Evolutionary conservation across 2,113 vertebrate genomes (phyloP).

Genomic region (Alces alces): DNA sequence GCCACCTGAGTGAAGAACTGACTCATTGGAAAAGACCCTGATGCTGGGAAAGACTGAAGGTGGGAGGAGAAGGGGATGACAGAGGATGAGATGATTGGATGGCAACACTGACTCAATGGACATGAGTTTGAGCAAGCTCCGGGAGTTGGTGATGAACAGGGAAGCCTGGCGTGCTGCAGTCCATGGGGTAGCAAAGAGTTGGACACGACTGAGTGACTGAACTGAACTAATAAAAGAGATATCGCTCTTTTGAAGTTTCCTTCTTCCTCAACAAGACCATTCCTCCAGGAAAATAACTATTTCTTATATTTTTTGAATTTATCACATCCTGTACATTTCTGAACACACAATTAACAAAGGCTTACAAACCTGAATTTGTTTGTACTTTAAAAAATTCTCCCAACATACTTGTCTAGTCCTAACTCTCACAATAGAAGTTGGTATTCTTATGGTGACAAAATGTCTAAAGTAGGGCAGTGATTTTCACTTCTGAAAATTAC

Average conservation of each 20-base stretch:
- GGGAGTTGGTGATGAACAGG: background rate
- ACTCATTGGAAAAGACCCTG: background rate
- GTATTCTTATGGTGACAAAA: background rate
- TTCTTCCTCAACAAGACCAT: background rate
- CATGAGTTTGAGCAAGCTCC: background rate
- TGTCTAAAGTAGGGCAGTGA: background rate
- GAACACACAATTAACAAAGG: background rate
- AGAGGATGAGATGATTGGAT: background rate
- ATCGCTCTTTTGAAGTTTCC: background rate
- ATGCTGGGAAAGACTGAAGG: background rate
- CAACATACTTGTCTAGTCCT: background rate
- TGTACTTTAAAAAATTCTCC: background rate
- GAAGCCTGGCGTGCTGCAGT: background rate
- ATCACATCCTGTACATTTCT: background rate
- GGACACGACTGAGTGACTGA: background rate
- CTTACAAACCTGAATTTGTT: background rate
- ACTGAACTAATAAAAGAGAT: background rate
- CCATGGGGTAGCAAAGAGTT: background rate
- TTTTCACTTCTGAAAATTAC: constrained; percentile 29
- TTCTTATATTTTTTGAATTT: background rate
- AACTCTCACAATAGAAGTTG: constrained; percentile 24
- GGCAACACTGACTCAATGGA: background rate
- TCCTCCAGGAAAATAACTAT: background rate
- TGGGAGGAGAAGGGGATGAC: background rate
- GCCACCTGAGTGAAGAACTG: background rate